These are phyloP conservation scores for Pelvicachromis taeniatus DNA, from an alignment of 2,113 vertebrate genomes.

Conservation along the genomic window DNA sequence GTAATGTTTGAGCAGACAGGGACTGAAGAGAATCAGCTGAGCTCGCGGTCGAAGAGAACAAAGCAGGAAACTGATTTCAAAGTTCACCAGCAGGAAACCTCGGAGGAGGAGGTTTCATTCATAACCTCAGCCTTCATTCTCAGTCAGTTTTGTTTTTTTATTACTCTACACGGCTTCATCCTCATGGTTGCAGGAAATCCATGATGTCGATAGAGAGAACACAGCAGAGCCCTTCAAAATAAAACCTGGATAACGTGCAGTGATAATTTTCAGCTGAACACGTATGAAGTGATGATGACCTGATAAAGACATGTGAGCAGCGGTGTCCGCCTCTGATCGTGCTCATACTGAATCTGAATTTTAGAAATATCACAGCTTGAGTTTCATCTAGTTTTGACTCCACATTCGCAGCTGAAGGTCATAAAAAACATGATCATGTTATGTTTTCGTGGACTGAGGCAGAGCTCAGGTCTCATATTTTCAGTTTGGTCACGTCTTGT, in stretches of 20 bases:
- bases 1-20: neutral
- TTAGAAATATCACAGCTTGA: neutral
- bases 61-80: neutral
- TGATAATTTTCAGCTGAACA: neutral
- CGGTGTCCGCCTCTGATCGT: neutral
- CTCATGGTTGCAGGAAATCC: neutral
- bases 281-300: neutral
- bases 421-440: neutral
- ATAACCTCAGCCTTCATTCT: neutral
- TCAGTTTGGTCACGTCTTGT: neutral
- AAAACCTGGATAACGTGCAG: neutral
- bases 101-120: neutral
- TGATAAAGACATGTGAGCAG: neutral
- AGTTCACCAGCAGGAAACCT: neutral
- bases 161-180: neutral
- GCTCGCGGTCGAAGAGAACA: neutral
- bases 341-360: neutral
- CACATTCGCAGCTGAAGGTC: neutral
- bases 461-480: neutral
- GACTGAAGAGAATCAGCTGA: neutral
- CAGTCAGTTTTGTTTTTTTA: neutral
- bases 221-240: neutral
- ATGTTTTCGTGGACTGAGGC: neutral
- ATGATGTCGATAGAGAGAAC: neutral
- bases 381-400: neutral